phyloP scores from a whole-genome alignment of 2,888 invertebrate genomes.

The Onthophagus sagittarius region DNA sequence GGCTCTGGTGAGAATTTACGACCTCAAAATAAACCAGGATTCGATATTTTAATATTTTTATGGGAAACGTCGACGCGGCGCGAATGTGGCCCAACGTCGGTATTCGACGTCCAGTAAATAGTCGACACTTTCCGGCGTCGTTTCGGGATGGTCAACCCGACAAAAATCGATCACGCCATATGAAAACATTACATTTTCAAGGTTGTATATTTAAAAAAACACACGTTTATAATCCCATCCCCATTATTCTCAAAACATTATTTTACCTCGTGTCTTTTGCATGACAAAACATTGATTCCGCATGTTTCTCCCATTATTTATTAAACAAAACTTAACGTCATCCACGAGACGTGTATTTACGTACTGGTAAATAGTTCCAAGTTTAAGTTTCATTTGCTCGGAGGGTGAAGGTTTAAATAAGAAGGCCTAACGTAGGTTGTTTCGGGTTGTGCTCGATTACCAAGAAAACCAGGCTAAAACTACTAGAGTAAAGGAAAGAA shows the following conservation, averaged over 20 bases:
- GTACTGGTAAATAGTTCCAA: not conserved
- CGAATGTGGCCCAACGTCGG: not conserved
- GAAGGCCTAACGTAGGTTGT: slow-evolving; percentile 1
- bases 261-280: not conserved
- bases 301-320: not conserved
- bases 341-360: not conserved
- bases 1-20: not conserved
- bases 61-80: not conserved
- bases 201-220: not conserved
- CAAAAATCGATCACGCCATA: not conserved
- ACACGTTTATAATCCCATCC: not conserved
- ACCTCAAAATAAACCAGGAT: not conserved
- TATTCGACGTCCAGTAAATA: not conserved
- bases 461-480: not conserved
- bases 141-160: not conserved
- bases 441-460: slow-evolving; percentile 2
- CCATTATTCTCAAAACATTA: not conserved
- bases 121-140: not conserved
- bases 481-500: not conserved
- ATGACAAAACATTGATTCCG: not conserved
- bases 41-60: not conserved
- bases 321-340: not conserved
- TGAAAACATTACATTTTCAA: not conserved
- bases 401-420: not conserved
- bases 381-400: not conserved